Evolutionary conservation across 2,888 invertebrate genomes (phyloP), one percentile per base, ranked within the genome.

Genomic region (Allophyes oxyacanthae): DNA sequence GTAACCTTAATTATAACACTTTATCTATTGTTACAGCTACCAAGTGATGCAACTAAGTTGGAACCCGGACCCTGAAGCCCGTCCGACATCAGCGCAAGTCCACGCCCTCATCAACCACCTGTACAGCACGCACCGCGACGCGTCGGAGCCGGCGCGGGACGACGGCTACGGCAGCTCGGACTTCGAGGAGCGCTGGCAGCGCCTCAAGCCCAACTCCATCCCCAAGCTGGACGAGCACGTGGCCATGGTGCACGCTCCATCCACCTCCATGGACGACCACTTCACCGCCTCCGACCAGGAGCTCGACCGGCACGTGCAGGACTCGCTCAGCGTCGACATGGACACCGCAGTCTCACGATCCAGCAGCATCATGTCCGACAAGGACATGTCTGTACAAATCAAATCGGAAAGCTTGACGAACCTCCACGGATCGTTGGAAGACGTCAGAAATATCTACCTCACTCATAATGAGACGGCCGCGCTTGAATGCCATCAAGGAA

Each of bases 101-200:
- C 82, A 89, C 62, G 94, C 94, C 13, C 88, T 94, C 0, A 78
- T 95, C 42, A 78, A 87, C 41, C 92, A 92, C 72, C 85, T 95
- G 32, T 83, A 89, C 74, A 81, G 81, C 26, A 85, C 91, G 13
- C 92, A 90, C 64, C 77, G 82, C 14, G 81, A 69, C 33, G 58
- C 77, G 7, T 66, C 72, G 10, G 60, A 45, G 13, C 53, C 74
- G 13, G 55, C 84, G 1, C 77, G 65, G n/a, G 81, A 81, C 72
- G 82, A 83, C 57, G 83, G 82, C 41, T 83, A 83, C 66, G 80
- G 79, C 37, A 84, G 81, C 72, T 82, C 90, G 3, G 94, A 96
- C 83, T 97, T 97, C 83, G 97, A 97, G 75, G 94, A 94, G 38
- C 95, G 97, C 51, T 97, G 97, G 97, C 95, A 96, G 73, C 93